Evolutionary conservation across 2,113 vertebrate species (phyloP), one percentile per base, ranked within the genome.

Genomic region (Rhinolophus sinicus): DNA sequence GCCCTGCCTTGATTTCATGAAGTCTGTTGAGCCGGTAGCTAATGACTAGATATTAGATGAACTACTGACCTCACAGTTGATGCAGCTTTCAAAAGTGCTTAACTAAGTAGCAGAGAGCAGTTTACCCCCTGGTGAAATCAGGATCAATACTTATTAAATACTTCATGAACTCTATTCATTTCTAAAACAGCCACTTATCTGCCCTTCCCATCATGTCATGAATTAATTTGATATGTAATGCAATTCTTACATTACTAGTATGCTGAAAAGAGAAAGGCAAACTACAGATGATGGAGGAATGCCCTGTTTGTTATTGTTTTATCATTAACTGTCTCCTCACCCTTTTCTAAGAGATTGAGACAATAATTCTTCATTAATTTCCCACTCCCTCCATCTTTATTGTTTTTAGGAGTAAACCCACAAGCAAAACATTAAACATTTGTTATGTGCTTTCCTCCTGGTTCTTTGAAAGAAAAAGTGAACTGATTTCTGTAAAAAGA

Each of bases 141-240:
- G 38, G 75, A 97, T 97, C 97, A 83, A 97, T 97, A 97, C 92
- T 96, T 98, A 97, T 97, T 97, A 97, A 96, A 97, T 98, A 97
- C 97, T 97, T 97, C 94, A 97, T 97, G 97, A 97, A 95, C 94
- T 97, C 94, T 96, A 88, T 97, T 97, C 97, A 97, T 97, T 97
- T 97, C 97, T 89, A 87, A 96, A 98, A 84, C 67, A 94, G 93
- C 94, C 96, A 95, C 94, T 97, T 97, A 83, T 93, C 93, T 98
- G 95, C 88, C 97, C 94, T 97, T 95, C 88, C 94, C 91, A 91
- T 97, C 97, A 97, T 95, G 96, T 96, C 86, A 91, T 89, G 95
- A 96, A 95, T 97, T 98, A 98, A 98, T 97, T 87, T 96, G 95
- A 95, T 95, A 78, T 92, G 82, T 95, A 89, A 97, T 97, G 65